Evolutionary conservation across 92 coral and sea anemone genomes (phyloP).

Genomic region (Epizoanthus stellaris): DNA sequence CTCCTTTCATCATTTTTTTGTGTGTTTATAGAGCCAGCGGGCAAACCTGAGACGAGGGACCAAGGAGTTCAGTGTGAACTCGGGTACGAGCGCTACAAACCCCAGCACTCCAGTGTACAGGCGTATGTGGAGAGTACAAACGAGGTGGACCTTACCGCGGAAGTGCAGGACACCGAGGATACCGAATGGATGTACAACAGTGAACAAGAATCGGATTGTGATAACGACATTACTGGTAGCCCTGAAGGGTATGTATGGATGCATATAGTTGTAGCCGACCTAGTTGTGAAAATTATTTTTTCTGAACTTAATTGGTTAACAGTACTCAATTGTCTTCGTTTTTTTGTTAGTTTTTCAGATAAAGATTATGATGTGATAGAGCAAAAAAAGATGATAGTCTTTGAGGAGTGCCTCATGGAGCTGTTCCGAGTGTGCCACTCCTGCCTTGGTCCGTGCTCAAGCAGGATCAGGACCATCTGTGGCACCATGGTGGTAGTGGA

Average conservation of each 20-base stretch:
- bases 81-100: neutral
- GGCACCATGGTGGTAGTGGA: conserved; percentile 18
- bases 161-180: neutral
- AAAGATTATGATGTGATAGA: neutral
- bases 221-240: neutral
- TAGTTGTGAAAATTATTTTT: too few species aligned
- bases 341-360: neutral
- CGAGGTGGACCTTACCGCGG: neutral
- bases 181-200: neutral
- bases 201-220: too few species aligned
- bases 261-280: too few species aligned
- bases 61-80: conserved; percentile 11
- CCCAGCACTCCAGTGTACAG: neutral
- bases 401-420: conserved; percentile 12
- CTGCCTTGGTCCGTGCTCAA: neutral
- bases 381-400: conserved; percentile 10
- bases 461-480: neutral
- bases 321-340: too few species aligned
- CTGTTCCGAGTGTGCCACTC: conserved; percentile 2
- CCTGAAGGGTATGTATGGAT: too few species aligned
- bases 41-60: conserved; percentile 18
- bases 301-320: too few species aligned
- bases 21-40: too few species aligned
- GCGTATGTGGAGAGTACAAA: neutral
- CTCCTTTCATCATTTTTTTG: too few species aligned